Evolutionary conservation across 2,888 invertebrate genomes (phyloP), one percentile per base, ranked within the genome.

Genomic region (Acleris holmiana): DNA sequence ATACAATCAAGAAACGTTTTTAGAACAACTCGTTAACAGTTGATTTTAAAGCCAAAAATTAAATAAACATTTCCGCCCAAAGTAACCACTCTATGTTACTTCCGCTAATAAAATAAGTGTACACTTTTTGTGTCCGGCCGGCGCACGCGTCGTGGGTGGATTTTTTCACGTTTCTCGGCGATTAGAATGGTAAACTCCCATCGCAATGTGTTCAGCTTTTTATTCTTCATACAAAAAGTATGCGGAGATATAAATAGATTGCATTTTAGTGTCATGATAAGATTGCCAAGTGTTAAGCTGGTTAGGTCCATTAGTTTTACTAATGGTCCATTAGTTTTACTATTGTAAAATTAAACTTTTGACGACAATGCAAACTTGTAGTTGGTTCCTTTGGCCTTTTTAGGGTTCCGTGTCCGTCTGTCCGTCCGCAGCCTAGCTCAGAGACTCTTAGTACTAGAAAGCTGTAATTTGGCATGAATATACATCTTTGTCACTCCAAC

Each of bases 111-210:
- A 70, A 69, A 75, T 71, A 74, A 77, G 65, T 77, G 73, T 69
- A 77, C 77, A 76, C 68, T 69, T 76, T 79, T 83, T 80, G 82
- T 77, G 74, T 72, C 76, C 72, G 71, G 73, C 71, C 71, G 67
- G 82, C 84, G 88, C 91, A 88, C 88, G 89, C 87, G 89, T 70
- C 76, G 84, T 89, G 88, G 89, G 89, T 85, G 90, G 82, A 89
- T 87, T 88, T 87, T 88, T 90, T 90, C 89, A 90, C 89, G 91
- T 88, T 89, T 88, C 85, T 82, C 77, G 66, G 76, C 86, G 86
- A 89, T 88, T 89, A 88, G 86, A 79, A 82, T 82, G 79, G 80
- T 78, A 77, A 79, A 85, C 84, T 85, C 83, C 81, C 83, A 84
- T 84, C 75, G 74, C 73, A 76, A 73, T 73, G 69, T 71, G 63